These are phyloP conservation scores for Tetramorium bicarinatum DNA, from an alignment of 2,888 invertebrate species.

Conservation along the genomic window DNA sequence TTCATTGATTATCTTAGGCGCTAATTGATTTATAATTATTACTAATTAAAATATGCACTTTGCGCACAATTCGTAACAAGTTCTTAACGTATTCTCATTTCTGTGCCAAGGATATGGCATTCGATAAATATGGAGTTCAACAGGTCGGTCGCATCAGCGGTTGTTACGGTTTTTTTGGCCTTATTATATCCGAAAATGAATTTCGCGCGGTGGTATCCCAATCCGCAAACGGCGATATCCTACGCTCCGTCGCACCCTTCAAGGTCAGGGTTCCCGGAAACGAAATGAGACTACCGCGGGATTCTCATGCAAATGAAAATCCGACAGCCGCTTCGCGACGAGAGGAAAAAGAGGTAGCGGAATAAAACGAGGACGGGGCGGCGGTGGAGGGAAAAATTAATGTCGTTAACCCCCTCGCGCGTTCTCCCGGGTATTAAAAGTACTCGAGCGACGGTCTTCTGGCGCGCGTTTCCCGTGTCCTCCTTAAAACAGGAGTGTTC, in stretches of 20 bases:
- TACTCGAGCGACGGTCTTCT: slow-evolving; percentile 76
- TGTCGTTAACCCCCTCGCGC: slow-evolving; percentile 76
- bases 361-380: slow-evolving; percentile 59
- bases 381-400: slow-evolving; percentile 78
- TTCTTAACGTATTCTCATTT: neutral
- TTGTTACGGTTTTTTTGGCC: slow-evolving; percentile 35
- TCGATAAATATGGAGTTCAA: slow-evolving; percentile 55
- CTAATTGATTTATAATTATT: neutral
- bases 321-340: slow-evolving; percentile 57
- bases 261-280: slow-evolving; percentile 72
- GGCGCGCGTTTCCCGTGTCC: slow-evolving; percentile 69
- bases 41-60: neutral
- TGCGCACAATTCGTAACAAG: neutral
- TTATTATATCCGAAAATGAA: slow-evolving; percentile 64
- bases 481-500: slow-evolving; percentile 72
- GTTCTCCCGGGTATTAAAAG: slow-evolving; percentile 79
- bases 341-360: slow-evolving; percentile 62
- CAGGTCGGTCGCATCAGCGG: slow-evolving; percentile 54
- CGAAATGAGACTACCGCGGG: slow-evolving; percentile 66
- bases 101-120: neutral
- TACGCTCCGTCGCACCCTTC: slow-evolving; percentile 56
- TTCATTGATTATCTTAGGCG: neutral
- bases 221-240: slow-evolving; percentile 56
- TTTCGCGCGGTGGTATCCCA: slow-evolving; percentile 53
- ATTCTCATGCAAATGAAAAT: slow-evolving; percentile 77